phyloP scores from a whole-genome alignment of 2,797 vertebrate genomes.

The Sebastes cheni region DNA sequence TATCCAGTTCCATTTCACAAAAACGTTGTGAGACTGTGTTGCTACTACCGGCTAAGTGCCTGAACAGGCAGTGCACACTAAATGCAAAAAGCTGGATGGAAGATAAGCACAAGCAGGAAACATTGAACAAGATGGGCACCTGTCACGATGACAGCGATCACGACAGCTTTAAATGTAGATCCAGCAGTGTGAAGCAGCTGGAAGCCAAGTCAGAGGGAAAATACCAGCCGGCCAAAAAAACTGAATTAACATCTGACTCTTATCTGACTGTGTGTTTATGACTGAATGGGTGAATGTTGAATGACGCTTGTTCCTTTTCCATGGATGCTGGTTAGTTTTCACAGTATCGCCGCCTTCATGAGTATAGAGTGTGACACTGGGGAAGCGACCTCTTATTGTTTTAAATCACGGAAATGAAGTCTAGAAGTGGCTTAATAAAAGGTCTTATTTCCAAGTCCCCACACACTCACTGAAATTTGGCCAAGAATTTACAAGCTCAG shows the following conservation, averaged over 20 bases:
- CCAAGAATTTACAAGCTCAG: not conserved
- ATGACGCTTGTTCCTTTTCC: constrained; percentile 29
- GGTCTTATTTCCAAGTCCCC: constrained; percentile 2
- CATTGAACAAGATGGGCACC: constrained; percentile 71
- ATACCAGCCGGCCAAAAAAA: constrained; percentile 45
- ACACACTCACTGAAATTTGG: constrained; percentile 4
- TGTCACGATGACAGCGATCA: constrained; percentile 46
- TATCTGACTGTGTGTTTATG: constrained; percentile 18
- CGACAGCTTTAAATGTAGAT: constrained; percentile 37
- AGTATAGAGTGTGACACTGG: not conserved
- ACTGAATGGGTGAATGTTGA: constrained; percentile 17
- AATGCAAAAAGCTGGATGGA: constrained; percentile 79
- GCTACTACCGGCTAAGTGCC: constrained; percentile 28
- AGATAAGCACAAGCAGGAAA: constrained; percentile 79
- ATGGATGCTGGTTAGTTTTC: constrained; percentile 23
- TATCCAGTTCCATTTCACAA: constrained; percentile 37
- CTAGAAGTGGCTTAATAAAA: not conserved
- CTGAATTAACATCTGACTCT: constrained; percentile 39
- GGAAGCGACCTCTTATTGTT: not conserved
- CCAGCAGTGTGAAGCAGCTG: constrained; percentile 53
- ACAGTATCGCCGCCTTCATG: not conserved
- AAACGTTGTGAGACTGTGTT: constrained; percentile 6
- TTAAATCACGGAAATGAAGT: constrained; percentile 2
- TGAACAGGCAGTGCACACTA: constrained; percentile 56
- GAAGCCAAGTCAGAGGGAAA: constrained; percentile 51